phyloP scores from a whole-genome alignment of 35 echinoderm and acorn worm genomes.

The Lytechinus pictus region DNA sequence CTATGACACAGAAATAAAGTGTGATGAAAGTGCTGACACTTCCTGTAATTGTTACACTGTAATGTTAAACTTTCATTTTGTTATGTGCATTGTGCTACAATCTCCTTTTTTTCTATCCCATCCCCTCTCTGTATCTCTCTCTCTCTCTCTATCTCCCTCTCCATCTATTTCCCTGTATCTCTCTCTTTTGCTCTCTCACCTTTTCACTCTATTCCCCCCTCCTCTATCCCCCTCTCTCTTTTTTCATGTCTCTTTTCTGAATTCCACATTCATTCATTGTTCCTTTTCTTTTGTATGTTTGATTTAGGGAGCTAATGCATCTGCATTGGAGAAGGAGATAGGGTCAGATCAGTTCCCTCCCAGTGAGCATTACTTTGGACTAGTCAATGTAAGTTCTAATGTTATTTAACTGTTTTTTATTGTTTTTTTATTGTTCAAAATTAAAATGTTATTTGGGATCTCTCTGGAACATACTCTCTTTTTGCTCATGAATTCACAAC shows the following conservation, averaged over 20 bases:
- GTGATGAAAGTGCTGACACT: neutral
- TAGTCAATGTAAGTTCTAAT: slow-evolving; percentile 91
- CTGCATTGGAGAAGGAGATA: slow-evolving; percentile 98
- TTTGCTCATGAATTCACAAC: no score
- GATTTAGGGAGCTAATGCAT: slow-evolving; percentile 94
- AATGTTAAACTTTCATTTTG: no score
- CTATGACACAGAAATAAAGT: neutral
- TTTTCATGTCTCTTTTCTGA: neutral
- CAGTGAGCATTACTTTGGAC: slow-evolving; percentile 97
- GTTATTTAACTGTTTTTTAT: no score
- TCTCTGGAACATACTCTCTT: no score
- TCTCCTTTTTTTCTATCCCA: neutral
- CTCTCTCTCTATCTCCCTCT: neutral
- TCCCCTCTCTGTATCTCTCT: neutral
- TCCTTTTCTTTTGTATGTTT: neutral
- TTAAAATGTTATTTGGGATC: no score
- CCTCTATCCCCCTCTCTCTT: neutral
- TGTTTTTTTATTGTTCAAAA: no score
- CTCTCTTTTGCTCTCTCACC: neutral
- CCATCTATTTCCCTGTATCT: neutral
- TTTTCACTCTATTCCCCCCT: neutral
- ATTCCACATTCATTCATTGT: no score
- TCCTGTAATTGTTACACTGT: neutral
- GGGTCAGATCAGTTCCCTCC: slow-evolving; percentile 98
- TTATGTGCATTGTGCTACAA: no score